A percentile compares a stretch with the other conserved stretches of the same genome.
phyloP scores from a whole-genome alignment of 2,888 invertebrate species.

The Empis stercorea region DNA sequence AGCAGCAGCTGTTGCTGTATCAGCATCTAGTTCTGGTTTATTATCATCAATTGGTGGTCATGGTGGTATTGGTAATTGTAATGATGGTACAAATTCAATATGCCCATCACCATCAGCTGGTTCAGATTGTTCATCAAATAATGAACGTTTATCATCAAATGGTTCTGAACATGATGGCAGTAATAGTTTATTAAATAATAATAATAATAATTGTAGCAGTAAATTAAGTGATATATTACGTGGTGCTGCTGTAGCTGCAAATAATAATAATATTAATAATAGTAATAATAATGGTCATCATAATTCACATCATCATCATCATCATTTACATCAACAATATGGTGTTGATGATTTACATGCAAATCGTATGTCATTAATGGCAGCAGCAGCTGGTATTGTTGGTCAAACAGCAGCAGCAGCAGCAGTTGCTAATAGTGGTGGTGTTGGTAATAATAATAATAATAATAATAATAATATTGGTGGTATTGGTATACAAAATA shows the following conservation, averaged over 20 bases:
- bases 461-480: constrained; percentile 3
- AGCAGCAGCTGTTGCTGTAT: constrained; percentile 49
- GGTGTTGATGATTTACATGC: constrained; percentile 50
- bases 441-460: constrained; percentile 14
- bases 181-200: constrained; percentile 47
- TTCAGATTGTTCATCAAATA: constrained; percentile 73
- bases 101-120: constrained; percentile 76
- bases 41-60: constrained; percentile 39
- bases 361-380: constrained; percentile 56
- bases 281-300: constrained; percentile 32
- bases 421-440: constrained; percentile 25
- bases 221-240: constrained; percentile 35
- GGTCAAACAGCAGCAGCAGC: constrained; percentile 38
- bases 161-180: constrained; percentile 51
- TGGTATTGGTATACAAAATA: constrained; percentile 44
- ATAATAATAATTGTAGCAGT: constrained; percentile 45
- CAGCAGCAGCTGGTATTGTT: constrained; percentile 51
- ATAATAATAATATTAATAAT: constrained; percentile 38
- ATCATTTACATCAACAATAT: constrained; percentile 42
- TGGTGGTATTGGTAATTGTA: constrained; percentile 13
- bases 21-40: constrained; percentile 47
- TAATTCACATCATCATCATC: constrained; percentile 37
- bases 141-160: constrained; percentile 66
- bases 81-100: constrained; percentile 45
- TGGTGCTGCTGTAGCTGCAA: constrained; percentile 20